These are phyloP conservation scores for Platyscapa corneri DNA, from an alignment of 1,140 invertebrate genomes.

Conservation along the genomic window DNA sequence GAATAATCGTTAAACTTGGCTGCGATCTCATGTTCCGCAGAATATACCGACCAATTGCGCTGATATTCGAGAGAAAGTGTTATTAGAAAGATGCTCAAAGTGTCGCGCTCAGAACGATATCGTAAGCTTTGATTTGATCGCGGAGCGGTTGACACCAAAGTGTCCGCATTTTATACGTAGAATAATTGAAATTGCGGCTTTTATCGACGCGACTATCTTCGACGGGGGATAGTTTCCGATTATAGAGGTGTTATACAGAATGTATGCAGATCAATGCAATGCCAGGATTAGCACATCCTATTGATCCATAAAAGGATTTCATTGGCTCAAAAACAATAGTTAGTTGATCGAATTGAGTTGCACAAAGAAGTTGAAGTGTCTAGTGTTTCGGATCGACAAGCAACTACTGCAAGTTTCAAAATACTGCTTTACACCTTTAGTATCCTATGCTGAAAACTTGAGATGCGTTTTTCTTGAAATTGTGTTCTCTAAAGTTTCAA, in stretches of 20 bases:
- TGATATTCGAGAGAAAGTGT: not conserved
- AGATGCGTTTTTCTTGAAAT: no score
- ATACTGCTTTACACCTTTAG: not conserved
- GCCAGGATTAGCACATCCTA: no score
- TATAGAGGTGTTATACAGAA: not conserved
- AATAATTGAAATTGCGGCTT: not conserved
- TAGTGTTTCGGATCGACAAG: not conserved
- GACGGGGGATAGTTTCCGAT: not conserved
- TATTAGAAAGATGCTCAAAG: not conserved
- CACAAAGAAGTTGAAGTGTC: not conserved
- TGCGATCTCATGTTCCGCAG: not conserved
- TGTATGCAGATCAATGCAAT: no score
- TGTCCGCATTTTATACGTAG: not conserved
- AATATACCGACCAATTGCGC: not conserved
- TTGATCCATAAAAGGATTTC: no score
- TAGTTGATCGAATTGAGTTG: not conserved
- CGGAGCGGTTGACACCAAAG: not conserved
- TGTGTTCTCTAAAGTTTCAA: no score
- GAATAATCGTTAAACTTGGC: no score
- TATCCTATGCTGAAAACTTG: not conserved
- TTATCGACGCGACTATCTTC: not conserved
- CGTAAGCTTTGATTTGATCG: not conserved
- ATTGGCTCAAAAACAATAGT: no score
- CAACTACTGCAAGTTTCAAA: not conserved
- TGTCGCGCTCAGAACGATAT: not conserved